Percentiles rank a stretch among this genome's conserved stretches.
Conservation (phyloP, 2,113 vertebrate genomes). For the Isichthys henryi region DNA sequence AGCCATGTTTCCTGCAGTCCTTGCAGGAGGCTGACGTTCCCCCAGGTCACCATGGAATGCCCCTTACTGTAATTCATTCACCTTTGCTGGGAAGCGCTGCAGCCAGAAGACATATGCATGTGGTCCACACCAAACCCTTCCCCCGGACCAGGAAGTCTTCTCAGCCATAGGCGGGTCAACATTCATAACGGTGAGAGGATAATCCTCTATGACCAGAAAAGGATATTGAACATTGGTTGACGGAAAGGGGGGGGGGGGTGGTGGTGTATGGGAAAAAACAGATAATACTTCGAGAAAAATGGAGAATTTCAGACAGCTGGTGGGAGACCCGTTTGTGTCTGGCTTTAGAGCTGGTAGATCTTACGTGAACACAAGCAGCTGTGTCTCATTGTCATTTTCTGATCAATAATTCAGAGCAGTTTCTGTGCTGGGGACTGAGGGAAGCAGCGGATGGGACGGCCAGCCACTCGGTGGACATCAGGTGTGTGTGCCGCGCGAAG, state of each 20-base stretch:
- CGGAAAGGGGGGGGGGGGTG: background rate
- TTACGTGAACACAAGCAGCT: background rate
- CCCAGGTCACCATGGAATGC: background rate
- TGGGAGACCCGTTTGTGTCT: background rate
- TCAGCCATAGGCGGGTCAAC: background rate
- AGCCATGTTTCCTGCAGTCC: background rate
- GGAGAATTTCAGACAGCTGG: background rate
- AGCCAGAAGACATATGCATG: background rate
- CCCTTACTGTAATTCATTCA: background rate
- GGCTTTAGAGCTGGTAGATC: background rate
- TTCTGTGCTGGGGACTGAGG: background rate
- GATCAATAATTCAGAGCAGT: slow-evolving; percentile 11
- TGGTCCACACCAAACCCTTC: background rate
- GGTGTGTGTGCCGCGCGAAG: background rate
- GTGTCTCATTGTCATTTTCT: background rate
- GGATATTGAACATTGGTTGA: background rate
- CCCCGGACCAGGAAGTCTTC: background rate
- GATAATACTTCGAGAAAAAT: background rate
- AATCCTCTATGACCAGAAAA: background rate
- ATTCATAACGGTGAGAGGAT: background rate
- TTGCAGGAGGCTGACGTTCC: background rate
- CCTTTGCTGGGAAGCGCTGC: no score
- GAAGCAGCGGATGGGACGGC: background rate
- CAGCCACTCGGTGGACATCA: background rate
- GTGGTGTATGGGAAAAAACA: background rate